Base-by-base conservation (phyloP, 1,140 invertebrate species). In the Drosophila azteca region DNA sequence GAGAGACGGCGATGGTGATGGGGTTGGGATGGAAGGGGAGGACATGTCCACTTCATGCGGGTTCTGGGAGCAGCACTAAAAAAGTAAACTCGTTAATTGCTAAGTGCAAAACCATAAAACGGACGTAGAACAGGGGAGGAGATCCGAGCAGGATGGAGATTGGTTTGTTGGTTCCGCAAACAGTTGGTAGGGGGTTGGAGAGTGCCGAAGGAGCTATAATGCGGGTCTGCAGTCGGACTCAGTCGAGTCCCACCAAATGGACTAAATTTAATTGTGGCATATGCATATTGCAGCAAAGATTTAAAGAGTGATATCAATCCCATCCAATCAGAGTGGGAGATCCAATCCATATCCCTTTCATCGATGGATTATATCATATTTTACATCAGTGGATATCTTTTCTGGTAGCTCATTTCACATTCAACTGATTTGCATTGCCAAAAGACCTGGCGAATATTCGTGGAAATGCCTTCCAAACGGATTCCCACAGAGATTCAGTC, bases 11-110 rank as follows among this genome's bases (percentile, higher is more conserved):
- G 6, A 1, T 9, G 31, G 35, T 6, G 29, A 8, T 3, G 20
- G 13, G 24, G 24, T 5, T 26, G 52, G 13, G 35, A 57, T 3
- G 8, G 29, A 9, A 39, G 46, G 35, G 50, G 6, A n/a, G 52
- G 48, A 50, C 35, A 58, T 65, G 70, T 75, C 61, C 72, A 75
- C 72, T 75, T 75, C 63, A 76, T 75, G 55, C 63, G 73, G 71
- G 71, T 55, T 35, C 63, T 76, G 71, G 62, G 67, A 59, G 39
- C 17, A 53, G 55, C 63, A 68, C 53, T 76, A 77, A 77, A 81
- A 81, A 68, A 77, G 79, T 81, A 81, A 81, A 81, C 79, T 81
- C 68, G 79, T 81, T 81, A 81, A 81, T 81, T 80, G 79, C 79
- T 81, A 77, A 81, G 78, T 81, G 78, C 79, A 81, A 81, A 77